These are phyloP conservation scores for Trematomus bernacchii DNA, from an alignment of 2,797 vertebrate genomes.

Conservation along the genomic window DNA sequence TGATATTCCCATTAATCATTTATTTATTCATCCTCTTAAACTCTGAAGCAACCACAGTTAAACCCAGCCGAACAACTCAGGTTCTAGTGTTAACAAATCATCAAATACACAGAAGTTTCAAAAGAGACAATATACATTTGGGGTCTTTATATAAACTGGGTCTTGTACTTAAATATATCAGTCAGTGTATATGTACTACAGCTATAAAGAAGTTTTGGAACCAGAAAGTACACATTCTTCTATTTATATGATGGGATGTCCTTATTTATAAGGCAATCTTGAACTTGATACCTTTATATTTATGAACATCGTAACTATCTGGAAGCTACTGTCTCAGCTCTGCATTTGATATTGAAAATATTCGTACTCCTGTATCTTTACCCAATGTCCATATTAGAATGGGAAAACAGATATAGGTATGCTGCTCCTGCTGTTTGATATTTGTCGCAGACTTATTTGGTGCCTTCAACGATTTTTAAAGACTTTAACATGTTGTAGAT, in stretches of 20 bases:
- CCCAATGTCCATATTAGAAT: background rate
- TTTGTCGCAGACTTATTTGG: background rate
- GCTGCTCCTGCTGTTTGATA: background rate
- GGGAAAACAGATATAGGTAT: too few species aligned
- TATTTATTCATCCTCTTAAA: background rate
- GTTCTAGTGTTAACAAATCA: background rate
- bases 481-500: background rate
- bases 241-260: background rate
- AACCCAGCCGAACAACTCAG: too few species aligned
- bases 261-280: background rate
- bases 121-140: too few species aligned
- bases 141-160: too few species aligned
- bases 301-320: background rate
- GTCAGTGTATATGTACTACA: background rate
- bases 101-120: too few species aligned
- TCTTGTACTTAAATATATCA: background rate
- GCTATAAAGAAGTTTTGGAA: background rate
- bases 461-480: background rate
- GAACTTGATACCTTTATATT: background rate
- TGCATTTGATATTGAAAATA: background rate
- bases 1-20: background rate
- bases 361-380: background rate
- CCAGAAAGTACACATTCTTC: background rate
- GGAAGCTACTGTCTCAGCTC: too few species aligned
- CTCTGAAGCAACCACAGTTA: background rate